These are phyloP conservation scores for Axis porcinus DNA, from an alignment of 2,113 vertebrate species.

Conservation along the genomic window DNA sequence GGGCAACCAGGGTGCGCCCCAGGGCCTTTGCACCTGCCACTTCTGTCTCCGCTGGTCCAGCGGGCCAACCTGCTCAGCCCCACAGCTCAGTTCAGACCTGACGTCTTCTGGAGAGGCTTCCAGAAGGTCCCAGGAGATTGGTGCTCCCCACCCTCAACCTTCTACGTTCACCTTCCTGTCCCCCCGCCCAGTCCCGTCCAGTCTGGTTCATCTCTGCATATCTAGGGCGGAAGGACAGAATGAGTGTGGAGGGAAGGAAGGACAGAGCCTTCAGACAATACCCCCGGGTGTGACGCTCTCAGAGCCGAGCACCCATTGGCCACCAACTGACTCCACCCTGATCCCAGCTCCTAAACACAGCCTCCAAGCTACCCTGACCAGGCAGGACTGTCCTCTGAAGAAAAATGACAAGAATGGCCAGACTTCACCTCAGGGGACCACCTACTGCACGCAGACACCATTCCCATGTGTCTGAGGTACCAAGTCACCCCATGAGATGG, in stretches of 20 bases:
- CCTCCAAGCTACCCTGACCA: not conserved
- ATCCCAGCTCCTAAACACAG: not conserved
- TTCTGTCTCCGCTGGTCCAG: not conserved
- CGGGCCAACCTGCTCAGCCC: not conserved
- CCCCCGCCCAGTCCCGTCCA: no score
- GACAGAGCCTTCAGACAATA: not conserved
- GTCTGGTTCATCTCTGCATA: not conserved
- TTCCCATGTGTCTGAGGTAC: not conserved
- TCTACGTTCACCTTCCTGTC: not conserved
- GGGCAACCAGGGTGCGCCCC: not conserved
- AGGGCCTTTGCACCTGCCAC: not conserved
- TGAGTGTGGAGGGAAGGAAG: not conserved
- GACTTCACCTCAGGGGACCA: not conserved
- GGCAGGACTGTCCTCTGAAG: not conserved
- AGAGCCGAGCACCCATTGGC: not conserved
- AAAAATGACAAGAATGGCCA: no score
- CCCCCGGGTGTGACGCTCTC: not conserved
- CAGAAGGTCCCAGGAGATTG: rapidly evolving
- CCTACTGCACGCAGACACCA: not conserved
- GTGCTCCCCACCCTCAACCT: no score
- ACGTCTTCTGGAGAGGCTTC: not conserved
- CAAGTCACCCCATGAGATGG: not conserved
- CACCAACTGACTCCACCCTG: not conserved
- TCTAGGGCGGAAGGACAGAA: not conserved
- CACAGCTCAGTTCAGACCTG: not conserved